phyloP scores from a whole-genome alignment of 2,888 invertebrate species.

The Junonia oenone region DNA sequence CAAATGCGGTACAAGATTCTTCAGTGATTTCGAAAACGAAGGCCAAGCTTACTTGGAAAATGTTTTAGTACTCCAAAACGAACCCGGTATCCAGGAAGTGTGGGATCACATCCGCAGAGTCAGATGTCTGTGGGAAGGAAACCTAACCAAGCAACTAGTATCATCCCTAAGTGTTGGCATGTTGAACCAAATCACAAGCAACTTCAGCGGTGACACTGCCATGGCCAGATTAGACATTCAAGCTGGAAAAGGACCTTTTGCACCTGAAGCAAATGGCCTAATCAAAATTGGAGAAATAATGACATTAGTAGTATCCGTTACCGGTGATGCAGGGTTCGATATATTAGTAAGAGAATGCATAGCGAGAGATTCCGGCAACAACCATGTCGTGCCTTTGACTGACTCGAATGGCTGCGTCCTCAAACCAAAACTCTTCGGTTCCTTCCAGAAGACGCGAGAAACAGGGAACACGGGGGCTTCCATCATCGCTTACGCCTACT shows the following conservation, averaged over 20 bases:
- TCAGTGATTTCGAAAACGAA: constrained; percentile 86
- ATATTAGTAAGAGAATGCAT: constrained; percentile 87
- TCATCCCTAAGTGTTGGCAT: constrained; percentile 88
- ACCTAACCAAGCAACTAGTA: constrained; percentile 85
- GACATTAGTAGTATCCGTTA: constrained; percentile 89
- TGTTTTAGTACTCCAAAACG: constrained; percentile 87
- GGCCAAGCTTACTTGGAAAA: constrained; percentile 90
- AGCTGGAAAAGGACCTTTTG: constrained; percentile 87
- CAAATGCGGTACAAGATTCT: constrained; percentile 88
- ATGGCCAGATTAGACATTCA: constrained; percentile 89
- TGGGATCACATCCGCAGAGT: constrained; percentile 90
- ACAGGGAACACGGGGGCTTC: constrained; percentile 86
- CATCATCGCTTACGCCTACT: constrained; percentile 87
- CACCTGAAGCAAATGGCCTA: constrained; percentile 85
- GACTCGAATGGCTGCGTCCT: constrained; percentile 88
- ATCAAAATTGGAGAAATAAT: constrained; percentile 90
- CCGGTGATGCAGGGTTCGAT: constrained; percentile 89
- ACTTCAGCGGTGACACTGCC: constrained; percentile 91
- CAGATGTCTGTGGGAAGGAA: constrained; percentile 90
- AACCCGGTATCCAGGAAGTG: constrained; percentile 86
- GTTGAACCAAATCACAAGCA: constrained; percentile 88
- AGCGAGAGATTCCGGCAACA: constrained; percentile 84
- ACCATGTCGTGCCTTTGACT: constrained; percentile 83
- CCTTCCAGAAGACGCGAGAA: constrained; percentile 89
- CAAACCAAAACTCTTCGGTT: constrained; percentile 88